Percentiles rank a stretch among this genome's conserved stretches.
Conservation (phyloP, 1,140 invertebrate genomes). For the Subanguina moxae region DNA sequence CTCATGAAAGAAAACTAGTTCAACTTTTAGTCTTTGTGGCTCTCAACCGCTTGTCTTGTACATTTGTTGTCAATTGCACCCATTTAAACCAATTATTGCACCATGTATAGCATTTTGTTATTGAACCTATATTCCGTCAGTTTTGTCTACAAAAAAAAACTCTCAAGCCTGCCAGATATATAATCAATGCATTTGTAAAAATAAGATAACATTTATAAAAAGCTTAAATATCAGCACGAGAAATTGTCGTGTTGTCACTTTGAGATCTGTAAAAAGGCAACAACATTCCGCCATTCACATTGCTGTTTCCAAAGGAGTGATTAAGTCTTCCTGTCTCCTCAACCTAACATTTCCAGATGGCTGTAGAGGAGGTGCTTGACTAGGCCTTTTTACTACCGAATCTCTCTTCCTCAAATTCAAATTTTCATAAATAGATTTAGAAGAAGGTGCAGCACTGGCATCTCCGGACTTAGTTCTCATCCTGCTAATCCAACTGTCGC, state of each 20-base stretch:
- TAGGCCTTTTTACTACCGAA: background rate
- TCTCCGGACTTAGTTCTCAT: background rate
- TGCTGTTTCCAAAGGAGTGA: background rate
- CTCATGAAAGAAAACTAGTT: conserved; percentile 12
- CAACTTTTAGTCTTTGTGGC: background rate
- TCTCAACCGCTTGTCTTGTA: background rate
- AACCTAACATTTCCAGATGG: background rate
- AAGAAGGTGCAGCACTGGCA: background rate
- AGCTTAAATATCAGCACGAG: too few species aligned
- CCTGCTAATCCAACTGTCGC: background rate
- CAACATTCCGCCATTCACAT: background rate
- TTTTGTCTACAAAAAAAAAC: too few species aligned
- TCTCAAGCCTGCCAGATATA: too few species aligned
- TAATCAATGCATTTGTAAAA: too few species aligned
- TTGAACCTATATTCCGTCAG: too few species aligned
- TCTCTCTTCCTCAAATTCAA: background rate
- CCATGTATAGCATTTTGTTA: too few species aligned
- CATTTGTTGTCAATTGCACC: too few species aligned
- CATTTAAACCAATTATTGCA: too few species aligned
- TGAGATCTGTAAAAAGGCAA: too few species aligned
- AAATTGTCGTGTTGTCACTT: too few species aligned
- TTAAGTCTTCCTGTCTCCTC: background rate
- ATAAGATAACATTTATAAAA: too few species aligned
- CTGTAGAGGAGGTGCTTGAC: background rate
- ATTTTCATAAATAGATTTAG: background rate